These are phyloP conservation scores for Andrena bucephala DNA, from an alignment of 2,888 invertebrate genomes.

Conservation along the genomic window DNA sequence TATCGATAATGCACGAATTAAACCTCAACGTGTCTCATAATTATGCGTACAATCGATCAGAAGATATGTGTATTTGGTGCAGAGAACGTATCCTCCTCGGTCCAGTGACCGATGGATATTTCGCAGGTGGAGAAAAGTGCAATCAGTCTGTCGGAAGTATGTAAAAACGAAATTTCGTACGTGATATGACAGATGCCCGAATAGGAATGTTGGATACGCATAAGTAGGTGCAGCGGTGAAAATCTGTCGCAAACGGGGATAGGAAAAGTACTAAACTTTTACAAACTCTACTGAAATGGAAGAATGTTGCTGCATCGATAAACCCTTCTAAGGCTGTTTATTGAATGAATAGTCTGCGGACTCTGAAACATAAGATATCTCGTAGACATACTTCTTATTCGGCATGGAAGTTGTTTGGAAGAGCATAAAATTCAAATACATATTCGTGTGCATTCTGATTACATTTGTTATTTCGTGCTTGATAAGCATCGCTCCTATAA, in stretches of 20 bases:
- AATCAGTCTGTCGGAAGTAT: constrained; percentile 28
- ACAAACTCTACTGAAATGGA: neutral
- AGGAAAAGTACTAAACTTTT: neutral
- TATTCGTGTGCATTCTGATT: constrained; percentile 83
- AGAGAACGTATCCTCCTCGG: constrained; percentile 31
- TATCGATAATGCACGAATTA: constrained; percentile 38
- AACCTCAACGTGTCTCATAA: constrained; percentile 19
- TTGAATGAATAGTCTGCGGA: constrained; percentile 27
- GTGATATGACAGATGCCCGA: constrained; percentile 3
- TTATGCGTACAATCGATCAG: constrained; percentile 22
- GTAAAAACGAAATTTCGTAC: constrained; percentile 20
- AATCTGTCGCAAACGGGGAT: neutral
- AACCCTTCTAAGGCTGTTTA: constrained; percentile 26
- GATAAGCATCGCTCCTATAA: constrained; percentile 84
- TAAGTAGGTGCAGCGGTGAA: constrained; percentile 7
- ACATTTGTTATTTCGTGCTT: constrained; percentile 84
- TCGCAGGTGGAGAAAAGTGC: neutral
- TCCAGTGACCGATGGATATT: constrained; percentile 38
- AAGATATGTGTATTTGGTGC: constrained; percentile 35
- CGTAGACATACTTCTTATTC: constrained; percentile 19
- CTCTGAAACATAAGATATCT: constrained; percentile 8
- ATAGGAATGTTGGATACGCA: neutral
- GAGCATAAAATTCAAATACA: constrained; percentile 80
- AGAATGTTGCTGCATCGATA: constrained; percentile 8
- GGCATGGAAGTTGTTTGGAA: constrained; percentile 78